Conservation (phyloP, 2,888 invertebrate species). For the Amiota minor region DNA sequence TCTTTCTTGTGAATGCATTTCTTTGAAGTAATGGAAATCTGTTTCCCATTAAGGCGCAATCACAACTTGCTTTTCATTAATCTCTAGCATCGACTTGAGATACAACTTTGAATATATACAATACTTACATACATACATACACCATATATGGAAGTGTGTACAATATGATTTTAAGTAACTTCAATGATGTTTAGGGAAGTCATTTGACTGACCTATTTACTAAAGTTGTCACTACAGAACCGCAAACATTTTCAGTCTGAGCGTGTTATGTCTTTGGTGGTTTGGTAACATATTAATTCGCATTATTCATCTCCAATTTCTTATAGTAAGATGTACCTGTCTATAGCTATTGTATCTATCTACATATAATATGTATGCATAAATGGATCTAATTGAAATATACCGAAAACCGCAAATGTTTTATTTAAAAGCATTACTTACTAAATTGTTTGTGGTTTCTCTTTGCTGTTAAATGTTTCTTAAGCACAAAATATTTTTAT, state of each 20-base stretch:
- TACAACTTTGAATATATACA: too few species aligned
- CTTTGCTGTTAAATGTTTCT: not conserved
- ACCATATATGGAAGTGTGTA: not conserved
- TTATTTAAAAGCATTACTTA: not conserved
- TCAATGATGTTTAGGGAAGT: slow-evolving; percentile 21
- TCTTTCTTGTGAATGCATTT: slow-evolving; percentile 20
- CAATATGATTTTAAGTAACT: not conserved
- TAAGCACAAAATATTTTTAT: not conserved
- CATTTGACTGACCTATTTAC: slow-evolving; percentile 24
- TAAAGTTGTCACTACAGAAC: slow-evolving; percentile 7
- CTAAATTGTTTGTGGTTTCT: not conserved
- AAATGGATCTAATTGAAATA: slow-evolving; percentile 29
- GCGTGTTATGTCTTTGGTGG: not conserved
- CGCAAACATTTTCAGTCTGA: slow-evolving; percentile 15
- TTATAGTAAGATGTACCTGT: slow-evolving; percentile 14
- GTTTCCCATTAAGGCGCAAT: slow-evolving; percentile 20
- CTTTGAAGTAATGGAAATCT: slow-evolving; percentile 24
- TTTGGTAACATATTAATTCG: not conserved
- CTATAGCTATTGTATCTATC: slow-evolving; percentile 25
- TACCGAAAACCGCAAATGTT: slow-evolving; percentile 9
- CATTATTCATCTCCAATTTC: not conserved
- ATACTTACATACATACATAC: too few species aligned
- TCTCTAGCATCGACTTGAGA: not conserved
- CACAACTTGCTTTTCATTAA: slow-evolving; percentile 4
- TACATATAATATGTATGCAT: slow-evolving; percentile 25